A percentile compares a stretch with the other conserved stretches of the same genome.
Evolutionary conservation across 1,140 invertebrate species (phyloP).

Genomic region (Amphibalanus amphitrite): DNA sequence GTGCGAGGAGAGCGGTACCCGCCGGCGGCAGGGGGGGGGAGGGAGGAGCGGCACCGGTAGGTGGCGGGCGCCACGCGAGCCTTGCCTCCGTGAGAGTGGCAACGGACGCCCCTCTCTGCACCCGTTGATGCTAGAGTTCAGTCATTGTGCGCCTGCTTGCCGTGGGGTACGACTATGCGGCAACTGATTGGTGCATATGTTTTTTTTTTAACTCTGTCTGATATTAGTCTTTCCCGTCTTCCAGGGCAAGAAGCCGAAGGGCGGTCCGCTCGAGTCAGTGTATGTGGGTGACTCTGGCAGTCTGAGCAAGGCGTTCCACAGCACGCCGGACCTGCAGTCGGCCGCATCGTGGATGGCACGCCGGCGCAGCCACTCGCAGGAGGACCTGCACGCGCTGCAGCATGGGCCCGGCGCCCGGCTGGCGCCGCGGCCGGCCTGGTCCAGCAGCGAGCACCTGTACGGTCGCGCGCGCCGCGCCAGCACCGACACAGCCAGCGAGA

Average conservation of each 20-base stretch:
- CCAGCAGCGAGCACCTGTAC: conserved; percentile 5
- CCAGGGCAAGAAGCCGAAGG: conserved; percentile 14
- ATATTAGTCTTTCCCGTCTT: too few relatives aligned
- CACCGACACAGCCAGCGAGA: background rate
- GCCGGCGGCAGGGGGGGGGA: too few relatives aligned
- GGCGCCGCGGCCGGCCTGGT: conserved; percentile 6
- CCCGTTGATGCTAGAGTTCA: too few relatives aligned
- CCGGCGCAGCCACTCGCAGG: conserved; percentile 26
- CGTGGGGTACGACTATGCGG: too few relatives aligned
- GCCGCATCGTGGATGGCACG: conserved; percentile 15
- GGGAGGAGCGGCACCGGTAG: too few relatives aligned
- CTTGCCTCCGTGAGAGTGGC: too few relatives aligned
- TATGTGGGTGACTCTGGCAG: conserved; percentile 12
- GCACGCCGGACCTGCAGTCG: conserved; percentile 54
- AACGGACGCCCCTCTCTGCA: too few relatives aligned
- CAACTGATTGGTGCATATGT: too few relatives aligned
- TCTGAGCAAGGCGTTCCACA: conserved; percentile 68
- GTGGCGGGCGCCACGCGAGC: too few relatives aligned
- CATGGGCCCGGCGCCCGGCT: conserved; percentile 16
- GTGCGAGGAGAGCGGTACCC: conserved; percentile 22
- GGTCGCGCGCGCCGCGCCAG: background rate
- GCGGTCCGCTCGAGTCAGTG: conserved; percentile 9
- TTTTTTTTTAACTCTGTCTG: too few relatives aligned
- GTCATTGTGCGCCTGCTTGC: too few relatives aligned
- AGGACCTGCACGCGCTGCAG: conserved; percentile 27